Evolutionary conservation across 1,140 invertebrate genomes (phyloP).

Genomic region (Thalassaphorura encarpata): DNA sequence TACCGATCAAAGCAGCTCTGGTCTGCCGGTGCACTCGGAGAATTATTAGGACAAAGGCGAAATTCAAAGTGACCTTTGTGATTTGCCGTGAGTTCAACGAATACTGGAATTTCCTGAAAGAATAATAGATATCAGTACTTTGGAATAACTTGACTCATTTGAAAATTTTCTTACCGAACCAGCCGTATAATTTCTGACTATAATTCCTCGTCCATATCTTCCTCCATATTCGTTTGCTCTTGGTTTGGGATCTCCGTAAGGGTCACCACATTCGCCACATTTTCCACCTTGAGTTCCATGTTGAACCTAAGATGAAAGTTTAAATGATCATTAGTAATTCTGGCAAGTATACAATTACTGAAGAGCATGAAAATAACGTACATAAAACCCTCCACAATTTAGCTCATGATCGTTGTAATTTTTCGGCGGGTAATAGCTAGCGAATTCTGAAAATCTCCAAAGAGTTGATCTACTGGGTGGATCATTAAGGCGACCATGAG

Average conservation of each 20-base stretch:
- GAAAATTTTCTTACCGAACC: slow-evolving; percentile 14
- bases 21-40: slow-evolving; percentile 40
- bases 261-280: slow-evolving; percentile 41
- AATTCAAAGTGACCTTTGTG: slow-evolving; percentile 73
- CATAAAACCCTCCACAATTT: slow-evolving; percentile 43
- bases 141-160: no score
- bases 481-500: slow-evolving; percentile 34
- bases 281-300: slow-evolving; percentile 36
- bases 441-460: slow-evolving; percentile 37
- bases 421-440: slow-evolving; percentile 34
- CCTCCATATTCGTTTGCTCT: slow-evolving; percentile 38
- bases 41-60: slow-evolving; percentile 59
- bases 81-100: slow-evolving; percentile 26
- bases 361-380: background rate
- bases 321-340: background rate
- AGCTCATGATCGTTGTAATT: slow-evolving; percentile 47
- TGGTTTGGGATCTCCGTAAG: slow-evolving; percentile 31
- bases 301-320: slow-evolving; percentile 28
- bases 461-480: slow-evolving; percentile 49
- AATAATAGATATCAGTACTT: background rate
- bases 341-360: background rate
- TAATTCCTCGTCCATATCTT: slow-evolving; percentile 36
- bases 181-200: slow-evolving; percentile 33
- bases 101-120: slow-evolving; percentile 19
- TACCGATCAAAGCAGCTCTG: slow-evolving; percentile 67